Evolutionary conservation across 2,113 vertebrate species (phyloP), one percentile per base, ranked within the genome.

Genomic region (Seriola quinqueradiata): DNA sequence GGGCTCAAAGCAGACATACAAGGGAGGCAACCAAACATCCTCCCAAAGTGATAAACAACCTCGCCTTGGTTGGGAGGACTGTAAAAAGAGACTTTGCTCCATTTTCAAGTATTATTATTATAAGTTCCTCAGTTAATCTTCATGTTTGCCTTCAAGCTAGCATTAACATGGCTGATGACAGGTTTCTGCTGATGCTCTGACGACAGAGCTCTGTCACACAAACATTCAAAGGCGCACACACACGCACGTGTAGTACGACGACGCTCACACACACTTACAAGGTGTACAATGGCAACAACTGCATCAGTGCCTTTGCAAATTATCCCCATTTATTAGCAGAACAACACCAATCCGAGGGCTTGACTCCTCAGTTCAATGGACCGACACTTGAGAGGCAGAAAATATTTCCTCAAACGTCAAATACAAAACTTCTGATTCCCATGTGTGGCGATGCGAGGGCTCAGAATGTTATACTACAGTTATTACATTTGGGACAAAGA

Each of bases 11-110:
- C 88, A 85, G 89, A 88, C 81, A 61, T 81, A 75, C 84, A 72
- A 89, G 83, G 82, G 74, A 90, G 78, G 85, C 88, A 90, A 87
- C 82, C 82, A 89, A 84, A 91, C 87, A 91, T 86, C 89, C 86
- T 90, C 79, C 52, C 85, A 71, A 66, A 89, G 89, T 90, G 91
- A 92, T 90, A 91, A 94, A 91, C 91, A 92, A 89, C 84, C 80
- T 77, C 17, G 71, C 25, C 77, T 80, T 77, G 73, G 76, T 89
- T 73, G 71, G 79, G 70, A 90, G 79, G 72, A 86, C 82, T 81
- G 86, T 75, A 79, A 83, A 88, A 82, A 85, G 67, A 85, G 72
- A 76, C 83, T 82, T 82, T 87, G 82, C 82, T 90, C 83, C 84
- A 89, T 90, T 91, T 87, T 84, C 78, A 86, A 86, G 72, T 74